These are phyloP conservation scores for Morone saxatilis DNA, from an alignment of 2,113 vertebrate species.

Conservation along the genomic window DNA sequence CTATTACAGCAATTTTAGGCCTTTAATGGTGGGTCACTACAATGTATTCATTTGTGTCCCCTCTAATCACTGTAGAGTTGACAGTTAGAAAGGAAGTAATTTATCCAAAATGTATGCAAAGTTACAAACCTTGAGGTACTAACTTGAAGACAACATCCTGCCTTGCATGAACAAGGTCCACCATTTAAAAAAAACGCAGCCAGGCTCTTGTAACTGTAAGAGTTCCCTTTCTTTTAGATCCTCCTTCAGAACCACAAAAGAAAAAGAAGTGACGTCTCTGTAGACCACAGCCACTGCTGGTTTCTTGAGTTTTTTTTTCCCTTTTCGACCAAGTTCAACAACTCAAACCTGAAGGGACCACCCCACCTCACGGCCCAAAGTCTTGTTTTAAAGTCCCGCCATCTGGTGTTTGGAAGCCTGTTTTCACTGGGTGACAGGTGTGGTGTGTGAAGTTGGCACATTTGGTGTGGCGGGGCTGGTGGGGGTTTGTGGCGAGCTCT, in stretches of 20 bases:
- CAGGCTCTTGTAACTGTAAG: constrained; percentile 41
- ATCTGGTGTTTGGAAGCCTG: constrained; percentile 36
- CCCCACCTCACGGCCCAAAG: constrained; percentile 62
- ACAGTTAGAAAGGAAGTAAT: constrained; percentile 44
- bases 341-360: constrained; percentile 77
- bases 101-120: constrained; percentile 68
- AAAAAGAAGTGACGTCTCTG: constrained; percentile 39
- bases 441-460: constrained; percentile 70
- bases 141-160: constrained; percentile 53
- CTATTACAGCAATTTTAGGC: constrained; percentile 4
- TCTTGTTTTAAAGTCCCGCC: constrained; percentile 20
- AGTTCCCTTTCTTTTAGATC: constrained; percentile 44
- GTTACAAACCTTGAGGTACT: constrained; percentile 78
- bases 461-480: constrained; percentile 85
- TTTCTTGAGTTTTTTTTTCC: constrained; percentile 39
- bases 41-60: constrained; percentile 14
- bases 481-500: constrained; percentile 85
- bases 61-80: constrained; percentile 31
- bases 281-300: constrained; percentile 45
- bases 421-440: constrained; percentile 84
- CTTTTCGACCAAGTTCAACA: constrained; percentile 40
- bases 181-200: constrained; percentile 33
- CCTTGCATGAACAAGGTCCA: constrained; percentile 50
- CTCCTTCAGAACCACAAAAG: constrained; percentile 28
- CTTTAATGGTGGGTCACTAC: not conserved